Conservation (phyloP, 2,113 vertebrate species). For the Mobula hypostoma region DNA sequence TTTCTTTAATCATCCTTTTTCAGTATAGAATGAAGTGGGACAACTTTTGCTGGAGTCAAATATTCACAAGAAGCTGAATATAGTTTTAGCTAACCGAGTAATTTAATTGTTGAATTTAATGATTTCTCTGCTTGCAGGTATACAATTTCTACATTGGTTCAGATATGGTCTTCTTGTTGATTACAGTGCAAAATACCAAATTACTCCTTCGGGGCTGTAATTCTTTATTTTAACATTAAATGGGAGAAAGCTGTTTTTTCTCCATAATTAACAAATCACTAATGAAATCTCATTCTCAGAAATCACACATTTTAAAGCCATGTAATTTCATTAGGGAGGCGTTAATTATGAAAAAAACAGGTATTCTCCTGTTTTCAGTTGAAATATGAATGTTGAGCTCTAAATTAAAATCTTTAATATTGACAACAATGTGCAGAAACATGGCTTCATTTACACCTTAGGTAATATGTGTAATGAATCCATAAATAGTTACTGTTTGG, state of each 20-base stretch:
- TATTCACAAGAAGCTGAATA: not conserved
- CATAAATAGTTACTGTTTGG: constrained; percentile 29
- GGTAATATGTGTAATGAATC: constrained; percentile 27
- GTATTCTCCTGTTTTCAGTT: constrained; percentile 30
- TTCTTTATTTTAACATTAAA: constrained; percentile 18
- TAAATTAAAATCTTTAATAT: constrained; percentile 28
- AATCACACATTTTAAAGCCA: constrained; percentile 30
- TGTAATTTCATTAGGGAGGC: constrained; percentile 28
- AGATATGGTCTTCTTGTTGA: not conserved
- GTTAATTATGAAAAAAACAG: constrained; percentile 28
- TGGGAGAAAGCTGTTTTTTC: constrained; percentile 18
- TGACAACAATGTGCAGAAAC: constrained; percentile 17
- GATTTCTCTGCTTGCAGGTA: not conserved
- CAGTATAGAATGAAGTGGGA: not conserved
- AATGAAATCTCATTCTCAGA: constrained; percentile 31
- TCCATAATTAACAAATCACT: constrained; percentile 19
- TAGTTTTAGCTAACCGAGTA: not conserved
- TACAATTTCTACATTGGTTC: not conserved
- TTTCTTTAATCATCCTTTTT: not conserved
- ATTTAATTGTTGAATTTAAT: not conserved
- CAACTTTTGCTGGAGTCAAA: not conserved
- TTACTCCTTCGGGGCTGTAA: not conserved
- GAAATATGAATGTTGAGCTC: not conserved
- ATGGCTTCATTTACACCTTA: constrained; percentile 16
- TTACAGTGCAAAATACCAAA: constrained; percentile 9